Conservation (phyloP, 2,888 invertebrate genomes). For the Proisotoma minuta region DNA sequence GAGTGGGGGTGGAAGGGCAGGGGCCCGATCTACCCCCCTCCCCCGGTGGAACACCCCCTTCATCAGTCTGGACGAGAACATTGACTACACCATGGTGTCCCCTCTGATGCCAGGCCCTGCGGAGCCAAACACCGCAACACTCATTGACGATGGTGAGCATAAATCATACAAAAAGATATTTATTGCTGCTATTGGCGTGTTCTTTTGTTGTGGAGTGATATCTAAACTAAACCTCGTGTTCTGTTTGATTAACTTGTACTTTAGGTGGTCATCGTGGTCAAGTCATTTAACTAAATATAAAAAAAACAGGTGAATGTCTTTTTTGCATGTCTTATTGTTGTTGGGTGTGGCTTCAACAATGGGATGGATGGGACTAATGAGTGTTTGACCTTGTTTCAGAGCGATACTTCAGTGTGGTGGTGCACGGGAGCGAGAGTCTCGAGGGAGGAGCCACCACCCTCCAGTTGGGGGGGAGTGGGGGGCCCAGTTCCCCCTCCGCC, state of each 20-base stretch:
- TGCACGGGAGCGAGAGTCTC: slow-evolving; percentile 56
- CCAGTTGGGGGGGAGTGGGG: slow-evolving; percentile 41
- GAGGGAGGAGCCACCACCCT: slow-evolving; percentile 48
- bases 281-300: slow-evolving; percentile 43
- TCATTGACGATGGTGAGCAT: slow-evolving; percentile 71
- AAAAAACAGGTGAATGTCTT: too few relatives aligned
- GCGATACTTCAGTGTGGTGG: slow-evolving; percentile 58
- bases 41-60: slow-evolving; percentile 82
- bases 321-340: not conserved
- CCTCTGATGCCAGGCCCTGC: slow-evolving; percentile 61
- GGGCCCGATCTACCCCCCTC: slow-evolving; percentile 52
- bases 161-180: not conserved
- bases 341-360: not conserved
- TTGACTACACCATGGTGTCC: slow-evolving; percentile 88
- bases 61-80: slow-evolving; percentile 75
- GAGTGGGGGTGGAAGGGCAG: slow-evolving; percentile 42
- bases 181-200: not conserved
- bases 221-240: too few relatives aligned
- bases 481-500: slow-evolving; percentile 42
- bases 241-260: too few relatives aligned
- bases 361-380: not conserved
- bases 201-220: too few relatives aligned
- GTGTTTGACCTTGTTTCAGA: slow-evolving; percentile 50
- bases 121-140: slow-evolving; percentile 65
- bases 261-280: slow-evolving; percentile 45